Percentiles rank a stretch among this genome's conserved stretches.
phyloP scores from a whole-genome alignment of 2,113 vertebrate species.

The Odocoileus virginianus region DNA sequence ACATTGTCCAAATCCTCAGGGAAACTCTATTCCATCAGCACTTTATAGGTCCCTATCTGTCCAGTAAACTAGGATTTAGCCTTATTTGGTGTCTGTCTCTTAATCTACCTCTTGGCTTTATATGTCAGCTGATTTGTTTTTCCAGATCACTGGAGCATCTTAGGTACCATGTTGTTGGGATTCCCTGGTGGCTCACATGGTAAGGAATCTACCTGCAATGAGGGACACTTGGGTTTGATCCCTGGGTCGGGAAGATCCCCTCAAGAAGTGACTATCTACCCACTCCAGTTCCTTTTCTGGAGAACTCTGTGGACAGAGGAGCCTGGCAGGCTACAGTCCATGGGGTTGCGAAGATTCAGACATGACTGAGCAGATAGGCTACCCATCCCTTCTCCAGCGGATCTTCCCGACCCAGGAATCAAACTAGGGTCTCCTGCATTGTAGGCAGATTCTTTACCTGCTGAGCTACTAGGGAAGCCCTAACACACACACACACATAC shows the following conservation, averaged over 20 bases:
- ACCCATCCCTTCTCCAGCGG: background rate
- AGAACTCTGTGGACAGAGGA: background rate
- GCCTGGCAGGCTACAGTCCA: background rate
- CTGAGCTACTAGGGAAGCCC: background rate
- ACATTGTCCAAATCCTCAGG: background rate
- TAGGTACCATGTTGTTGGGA: background rate
- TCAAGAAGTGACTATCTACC: background rate
- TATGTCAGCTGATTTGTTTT: slow-evolving; percentile 2
- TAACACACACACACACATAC: background rate
- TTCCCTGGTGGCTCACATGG: background rate
- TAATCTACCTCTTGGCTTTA: slow-evolving; percentile 6
- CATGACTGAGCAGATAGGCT: background rate
- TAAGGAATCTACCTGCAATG: background rate
- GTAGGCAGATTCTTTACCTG: background rate
- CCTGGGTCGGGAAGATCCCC: background rate
- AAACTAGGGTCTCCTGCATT: background rate
- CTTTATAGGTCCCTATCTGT: background rate
- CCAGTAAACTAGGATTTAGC: background rate
- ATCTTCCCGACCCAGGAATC: background rate
- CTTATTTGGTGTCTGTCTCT: background rate
- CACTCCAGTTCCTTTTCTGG: background rate
- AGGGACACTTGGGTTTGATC: background rate
- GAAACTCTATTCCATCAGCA: background rate
- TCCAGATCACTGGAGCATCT: background rate
- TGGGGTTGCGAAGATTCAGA: background rate